A percentile compares a stretch with the other conserved stretches of the same genome.
Conservation (phyloP, 2,797 vertebrate species). For the Ficedula albicollis region DNA sequence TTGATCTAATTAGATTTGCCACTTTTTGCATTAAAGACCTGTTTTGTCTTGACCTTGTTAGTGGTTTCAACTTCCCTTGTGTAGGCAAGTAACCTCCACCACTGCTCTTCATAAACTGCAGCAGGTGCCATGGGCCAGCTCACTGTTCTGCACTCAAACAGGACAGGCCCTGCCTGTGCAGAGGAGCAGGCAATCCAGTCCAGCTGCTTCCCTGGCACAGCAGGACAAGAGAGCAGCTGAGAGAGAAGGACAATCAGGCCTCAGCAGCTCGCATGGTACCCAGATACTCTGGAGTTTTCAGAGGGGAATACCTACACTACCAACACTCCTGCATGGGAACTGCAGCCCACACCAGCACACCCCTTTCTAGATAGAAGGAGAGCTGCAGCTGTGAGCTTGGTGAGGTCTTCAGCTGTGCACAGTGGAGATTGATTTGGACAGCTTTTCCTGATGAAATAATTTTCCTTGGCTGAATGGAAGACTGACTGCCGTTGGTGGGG, state of each 20-base stretch:
- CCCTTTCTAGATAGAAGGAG: neutral
- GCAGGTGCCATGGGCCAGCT: neutral
- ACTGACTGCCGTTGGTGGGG: fast-evolving
- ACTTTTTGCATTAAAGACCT: neutral
- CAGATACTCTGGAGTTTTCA: neutral
- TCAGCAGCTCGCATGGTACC: fast-evolving
- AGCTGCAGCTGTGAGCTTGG: neutral
- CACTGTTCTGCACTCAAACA: neutral
- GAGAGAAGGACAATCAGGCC: neutral
- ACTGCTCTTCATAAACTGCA: fast-evolving
- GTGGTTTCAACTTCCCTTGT: neutral
- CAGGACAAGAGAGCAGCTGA: neutral
- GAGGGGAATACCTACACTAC: neutral
- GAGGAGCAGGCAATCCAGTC: neutral
- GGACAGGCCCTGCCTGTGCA: neutral
- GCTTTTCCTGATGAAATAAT: neutral
- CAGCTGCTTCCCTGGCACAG: neutral
- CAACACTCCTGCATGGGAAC: fast-evolving
- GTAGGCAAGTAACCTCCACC: neutral
- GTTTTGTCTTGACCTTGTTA: neutral
- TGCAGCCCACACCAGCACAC: neutral
- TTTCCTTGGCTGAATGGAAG: neutral
- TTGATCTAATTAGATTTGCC: neutral
- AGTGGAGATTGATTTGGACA: neutral
- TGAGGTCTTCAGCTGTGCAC: neutral